A percentile compares a stretch with the other conserved stretches of the same genome.
These are phyloP conservation scores for Thalpophila matura DNA, from an alignment of 2,888 invertebrate species.

Conservation along the genomic window DNA sequence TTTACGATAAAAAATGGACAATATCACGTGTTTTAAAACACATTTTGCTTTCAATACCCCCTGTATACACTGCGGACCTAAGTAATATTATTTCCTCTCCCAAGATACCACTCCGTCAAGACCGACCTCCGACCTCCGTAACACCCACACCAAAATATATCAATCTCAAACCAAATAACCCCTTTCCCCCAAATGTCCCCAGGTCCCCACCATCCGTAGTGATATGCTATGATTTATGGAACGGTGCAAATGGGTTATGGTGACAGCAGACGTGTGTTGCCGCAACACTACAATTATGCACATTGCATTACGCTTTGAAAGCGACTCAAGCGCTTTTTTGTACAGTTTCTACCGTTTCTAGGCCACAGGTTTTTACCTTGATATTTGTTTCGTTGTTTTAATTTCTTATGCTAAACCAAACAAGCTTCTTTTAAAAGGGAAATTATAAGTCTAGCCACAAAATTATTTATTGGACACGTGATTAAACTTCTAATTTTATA, in stretches of 20 bases:
- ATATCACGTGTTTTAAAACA: no score
- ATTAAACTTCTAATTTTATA: no score
- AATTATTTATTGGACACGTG: no score
- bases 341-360: conserved; percentile 43
- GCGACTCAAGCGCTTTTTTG: conserved; percentile 54
- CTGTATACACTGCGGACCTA: no score
- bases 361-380: conserved; percentile 33
- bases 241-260: conserved; percentile 88
- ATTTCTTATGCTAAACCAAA: background rate
- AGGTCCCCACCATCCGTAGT: conserved; percentile 65
- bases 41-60: no score
- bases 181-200: conserved; percentile 25
- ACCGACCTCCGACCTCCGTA: background rate
- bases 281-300: conserved; percentile 79
- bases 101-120: background rate
- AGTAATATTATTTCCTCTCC: no score
- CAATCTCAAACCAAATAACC: background rate
- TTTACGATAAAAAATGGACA: no score
- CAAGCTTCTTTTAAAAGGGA: no score
- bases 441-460: no score
- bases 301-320: conserved; percentile 70
- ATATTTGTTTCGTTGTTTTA: conserved; percentile 3
- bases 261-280: conserved; percentile 76
- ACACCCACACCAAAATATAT: conserved; percentile 15
- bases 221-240: conserved; percentile 84